A percentile compares a stretch with the other conserved stretches of the same genome.
These are phyloP conservation scores for Heliconius melpomene DNA, from an alignment of 1,140 invertebrate genomes.

Conservation along the genomic window DNA sequence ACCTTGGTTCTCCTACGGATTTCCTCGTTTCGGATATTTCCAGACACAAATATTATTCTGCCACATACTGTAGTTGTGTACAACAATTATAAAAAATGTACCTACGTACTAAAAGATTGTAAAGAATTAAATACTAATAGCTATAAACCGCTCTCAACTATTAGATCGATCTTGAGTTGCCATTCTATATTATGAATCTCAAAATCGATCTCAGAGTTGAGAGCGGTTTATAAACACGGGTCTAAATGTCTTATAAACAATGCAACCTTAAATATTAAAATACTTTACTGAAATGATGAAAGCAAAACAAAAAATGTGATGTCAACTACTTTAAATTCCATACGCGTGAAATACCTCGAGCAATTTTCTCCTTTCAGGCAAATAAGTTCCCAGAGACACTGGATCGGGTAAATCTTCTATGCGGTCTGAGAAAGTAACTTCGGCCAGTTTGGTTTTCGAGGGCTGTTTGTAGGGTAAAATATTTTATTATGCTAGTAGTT, in stretches of 20 bases:
- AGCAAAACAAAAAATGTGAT: neutral
- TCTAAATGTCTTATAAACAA: neutral
- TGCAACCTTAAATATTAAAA: neutral
- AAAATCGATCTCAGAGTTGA: no score
- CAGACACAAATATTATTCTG: no score
- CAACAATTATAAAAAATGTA: no score
- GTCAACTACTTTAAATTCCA: constrained; percentile 18
- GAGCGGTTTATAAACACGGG: neutral
- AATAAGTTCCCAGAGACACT: constrained; percentile 50
- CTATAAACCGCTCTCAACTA: no score
- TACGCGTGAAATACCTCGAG: constrained; percentile 53
- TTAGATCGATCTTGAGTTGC: no score
- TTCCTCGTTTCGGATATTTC: no score
- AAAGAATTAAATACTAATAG: no score
- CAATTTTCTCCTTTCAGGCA: constrained; percentile 68
- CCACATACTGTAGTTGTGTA: no score
- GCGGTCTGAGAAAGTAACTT: constrained; percentile 67
- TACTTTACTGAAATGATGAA: no score
- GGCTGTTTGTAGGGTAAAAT: constrained; percentile 49
- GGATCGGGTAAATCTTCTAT: constrained; percentile 70
- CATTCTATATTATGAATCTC: no score
- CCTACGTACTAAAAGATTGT: no score
- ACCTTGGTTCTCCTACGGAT: no score
- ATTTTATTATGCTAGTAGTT: constrained; percentile 3
- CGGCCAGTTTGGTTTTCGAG: constrained; percentile 65